These are phyloP conservation scores for Sceloporus undulatus DNA, from an alignment of 2,113 vertebrate genomes.

Conservation along the genomic window DNA sequence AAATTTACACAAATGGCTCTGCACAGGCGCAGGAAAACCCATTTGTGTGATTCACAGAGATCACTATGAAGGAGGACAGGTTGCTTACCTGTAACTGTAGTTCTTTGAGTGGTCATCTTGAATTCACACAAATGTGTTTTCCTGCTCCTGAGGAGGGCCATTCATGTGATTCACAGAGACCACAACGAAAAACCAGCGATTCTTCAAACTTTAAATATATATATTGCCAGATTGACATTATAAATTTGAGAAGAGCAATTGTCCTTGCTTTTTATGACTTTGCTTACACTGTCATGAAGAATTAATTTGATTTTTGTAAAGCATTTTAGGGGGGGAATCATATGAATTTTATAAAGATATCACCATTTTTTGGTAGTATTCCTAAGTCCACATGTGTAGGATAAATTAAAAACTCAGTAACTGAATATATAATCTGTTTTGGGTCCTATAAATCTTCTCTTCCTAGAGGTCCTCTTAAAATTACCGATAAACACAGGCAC, in stretches of 20 bases:
- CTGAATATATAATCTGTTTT: conserved; percentile 4
- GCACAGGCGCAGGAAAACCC: too few species aligned
- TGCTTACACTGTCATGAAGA: not conserved
- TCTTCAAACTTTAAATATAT: conserved; percentile 1
- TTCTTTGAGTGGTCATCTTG: too few species aligned
- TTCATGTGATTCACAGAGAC: too few species aligned
- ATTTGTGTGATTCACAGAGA: too few species aligned
- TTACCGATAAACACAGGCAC: not conserved
- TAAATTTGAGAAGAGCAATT: not conserved
- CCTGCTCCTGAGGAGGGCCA: too few species aligned
- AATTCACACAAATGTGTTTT: too few species aligned
- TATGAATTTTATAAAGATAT: not conserved
- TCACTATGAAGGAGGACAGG: too few species aligned
- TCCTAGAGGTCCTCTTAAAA: not conserved
- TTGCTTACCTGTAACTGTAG: too few species aligned
- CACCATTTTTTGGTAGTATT: not conserved
- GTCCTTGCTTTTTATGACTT: not conserved
- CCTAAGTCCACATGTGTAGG: conserved; percentile 22
- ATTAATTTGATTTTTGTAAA: not conserved
- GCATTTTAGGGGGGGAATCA: conserved; percentile 14
- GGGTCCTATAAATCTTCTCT: not conserved
- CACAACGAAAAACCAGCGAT: not conserved
- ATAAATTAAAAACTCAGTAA: conserved; percentile 42
- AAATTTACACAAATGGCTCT: too few species aligned
- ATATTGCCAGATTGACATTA: not conserved